Base-by-base conservation (phyloP, 2,113 vertebrate genomes). In the Benitochromis conjunctus region DNA sequence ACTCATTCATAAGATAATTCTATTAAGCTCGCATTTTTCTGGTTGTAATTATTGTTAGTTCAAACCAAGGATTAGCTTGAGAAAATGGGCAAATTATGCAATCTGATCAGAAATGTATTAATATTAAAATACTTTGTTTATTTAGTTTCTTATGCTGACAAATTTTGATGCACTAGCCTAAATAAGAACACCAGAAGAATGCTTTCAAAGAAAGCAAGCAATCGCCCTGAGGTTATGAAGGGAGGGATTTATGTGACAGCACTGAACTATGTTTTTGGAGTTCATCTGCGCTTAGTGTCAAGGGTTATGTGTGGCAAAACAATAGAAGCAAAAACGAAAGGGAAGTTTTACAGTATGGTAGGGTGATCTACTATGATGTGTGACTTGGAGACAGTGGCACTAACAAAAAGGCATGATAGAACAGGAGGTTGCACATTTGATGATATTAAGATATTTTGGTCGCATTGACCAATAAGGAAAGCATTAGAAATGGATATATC, bases 1-100 rank as follows among this genome's bases (percentile, higher is more conserved):
- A 46, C 9, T 60, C 24, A 66, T 21, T 64, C 53, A 62, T 55
- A 84, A 36, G 24, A 18, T 13, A 0, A 51, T n/a, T 51, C 69
- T 18, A 34, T 7, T n/a, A 26, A 9, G 24, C 5, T 43, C 21
- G 1, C 16, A 19, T 79, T 82, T 51, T 79, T 79, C 9, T 66
- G 18, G 12, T 29, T 53, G 6, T 58, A 38, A 57, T 29, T 38
- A 38, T 19, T 43, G 11, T 29, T 76, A 8, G 24, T 13, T 51
- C 18, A 46, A 76, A 29, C 6, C 43, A 76, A 8, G 69, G 16
- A 51, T 31, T 51, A n/a, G 18, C 26, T 74, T 31, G 14, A 57
- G 64, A 56, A 43, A 0, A 9, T 0, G 62, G 21, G 36, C 62
- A 62, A 34, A 62, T 58, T 13, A 31, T 16, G 21, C 14, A 38